Evolutionary conservation across 1,140 invertebrate species (phyloP).

Genomic region (Brachionus sp.): DNA sequence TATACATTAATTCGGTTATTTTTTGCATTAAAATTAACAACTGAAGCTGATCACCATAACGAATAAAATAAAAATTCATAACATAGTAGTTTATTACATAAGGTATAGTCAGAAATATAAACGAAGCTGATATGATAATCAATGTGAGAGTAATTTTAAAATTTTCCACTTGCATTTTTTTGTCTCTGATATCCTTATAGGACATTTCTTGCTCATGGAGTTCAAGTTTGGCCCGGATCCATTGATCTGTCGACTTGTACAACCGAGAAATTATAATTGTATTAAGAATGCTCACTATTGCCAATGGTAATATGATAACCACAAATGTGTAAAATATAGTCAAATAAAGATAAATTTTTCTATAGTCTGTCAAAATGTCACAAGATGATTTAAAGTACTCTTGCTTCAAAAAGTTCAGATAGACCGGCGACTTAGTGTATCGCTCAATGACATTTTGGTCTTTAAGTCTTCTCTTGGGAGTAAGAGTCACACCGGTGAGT

Average conservation of each 20-base stretch:
- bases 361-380: background rate
- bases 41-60: background rate
- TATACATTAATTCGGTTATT: slow-evolving; percentile 31
- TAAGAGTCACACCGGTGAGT: background rate
- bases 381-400: background rate
- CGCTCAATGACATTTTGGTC: background rate
- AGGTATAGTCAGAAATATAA: slow-evolving; percentile 21
- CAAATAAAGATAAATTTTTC: slow-evolving; percentile 24
- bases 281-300: slow-evolving; percentile 38
- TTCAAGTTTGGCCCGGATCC: slow-evolving; percentile 27
- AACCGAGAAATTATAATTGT: slow-evolving; percentile 30
- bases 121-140: slow-evolving; percentile 31
- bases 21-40: background rate
- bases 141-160: slow-evolving; percentile 39
- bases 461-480: background rate
- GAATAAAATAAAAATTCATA: slow-evolving; percentile 4
- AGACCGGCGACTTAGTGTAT: background rate
- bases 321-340: slow-evolving; percentile 33
- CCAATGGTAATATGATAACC: slow-evolving; percentile 13
- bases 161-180: slow-evolving; percentile 44
- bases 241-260: slow-evolving; percentile 35
- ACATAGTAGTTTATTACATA: slow-evolving; percentile 39
- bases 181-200: slow-evolving; percentile 36
- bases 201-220: slow-evolving; percentile 28
- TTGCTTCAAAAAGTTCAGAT: slow-evolving; percentile 24